Conservation (phyloP, 2,888 invertebrate species). For the Cosmia pyralina region DNA sequence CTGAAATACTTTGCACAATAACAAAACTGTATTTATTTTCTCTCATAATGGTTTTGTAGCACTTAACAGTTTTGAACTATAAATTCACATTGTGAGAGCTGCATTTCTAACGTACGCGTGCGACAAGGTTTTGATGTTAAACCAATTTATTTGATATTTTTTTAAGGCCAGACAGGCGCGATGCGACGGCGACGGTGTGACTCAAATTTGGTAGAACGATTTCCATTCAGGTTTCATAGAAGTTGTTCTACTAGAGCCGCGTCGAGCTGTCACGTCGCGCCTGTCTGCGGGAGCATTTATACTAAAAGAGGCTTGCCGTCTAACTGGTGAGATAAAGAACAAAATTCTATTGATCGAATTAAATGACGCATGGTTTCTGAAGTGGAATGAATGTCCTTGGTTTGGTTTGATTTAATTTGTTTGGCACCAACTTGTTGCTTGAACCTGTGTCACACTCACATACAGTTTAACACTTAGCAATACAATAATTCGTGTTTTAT, state of each 20-base stretch:
- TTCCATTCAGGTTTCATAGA: no score
- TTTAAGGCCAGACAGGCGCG: not conserved
- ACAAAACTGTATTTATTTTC: not conserved
- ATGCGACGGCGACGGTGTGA: no score
- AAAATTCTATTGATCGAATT: not conserved
- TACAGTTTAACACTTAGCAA: not conserved
- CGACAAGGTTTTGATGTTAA: not conserved
- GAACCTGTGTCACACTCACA: not conserved
- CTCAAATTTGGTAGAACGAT: no score
- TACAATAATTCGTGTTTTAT: not conserved
- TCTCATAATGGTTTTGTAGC: not conserved
- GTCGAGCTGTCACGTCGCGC: no score
- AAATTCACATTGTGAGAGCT: not conserved
- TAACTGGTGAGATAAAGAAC: not conserved
- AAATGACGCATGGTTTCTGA: not conserved
- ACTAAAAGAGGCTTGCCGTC: not conserved
- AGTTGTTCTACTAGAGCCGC: no score
- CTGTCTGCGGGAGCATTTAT: not conserved
- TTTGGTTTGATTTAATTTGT: not conserved
- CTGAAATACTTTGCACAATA: not conserved
- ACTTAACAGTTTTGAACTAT: not conserved
- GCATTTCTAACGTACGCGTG: not conserved
- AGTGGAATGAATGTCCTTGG: not conserved
- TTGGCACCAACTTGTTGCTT: not conserved
- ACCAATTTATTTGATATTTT: not conserved